Percentiles rank a stretch among this genome's conserved stretches.
Evolutionary conservation across 2,113 vertebrate genomes (phyloP).

Genomic region (Sylvietta virens): DNA sequence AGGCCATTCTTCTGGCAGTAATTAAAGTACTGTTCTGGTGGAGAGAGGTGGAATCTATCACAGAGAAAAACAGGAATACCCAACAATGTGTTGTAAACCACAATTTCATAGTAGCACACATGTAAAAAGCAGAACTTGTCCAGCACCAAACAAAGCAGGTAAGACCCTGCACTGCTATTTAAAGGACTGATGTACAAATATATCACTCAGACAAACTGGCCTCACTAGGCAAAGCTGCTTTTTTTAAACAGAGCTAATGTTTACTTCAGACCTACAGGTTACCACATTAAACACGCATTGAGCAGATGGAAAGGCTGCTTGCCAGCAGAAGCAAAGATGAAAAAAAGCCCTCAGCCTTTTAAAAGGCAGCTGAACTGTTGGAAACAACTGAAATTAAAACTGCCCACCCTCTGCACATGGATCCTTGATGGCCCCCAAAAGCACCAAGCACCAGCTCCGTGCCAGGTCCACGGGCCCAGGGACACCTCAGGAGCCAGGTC

Average conservation of each 20-base stretch:
- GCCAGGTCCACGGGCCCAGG: neutral
- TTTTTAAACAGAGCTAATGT: neutral
- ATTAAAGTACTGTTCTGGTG: neutral
- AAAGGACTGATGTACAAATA: neutral
- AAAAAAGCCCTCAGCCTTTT: neutral
- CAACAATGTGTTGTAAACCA: neutral
- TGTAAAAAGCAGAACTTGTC: neutral
- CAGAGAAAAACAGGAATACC: neutral
- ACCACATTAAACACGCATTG: neutral
- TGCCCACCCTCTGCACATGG: neutral
- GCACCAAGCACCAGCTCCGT: neutral
- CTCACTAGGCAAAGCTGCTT: neutral
- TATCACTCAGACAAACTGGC: neutral
- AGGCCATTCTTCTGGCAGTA: neutral
- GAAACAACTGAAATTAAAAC: slow-evolving; percentile 8
- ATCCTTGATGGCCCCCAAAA: neutral
- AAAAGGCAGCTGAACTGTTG: slow-evolving; percentile 8
- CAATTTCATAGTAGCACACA: neutral
- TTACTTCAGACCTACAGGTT: slow-evolving; percentile 37
- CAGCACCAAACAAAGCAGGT: neutral
- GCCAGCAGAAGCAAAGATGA: neutral
- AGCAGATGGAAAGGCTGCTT: slow-evolving; percentile 38
- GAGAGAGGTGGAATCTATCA: neutral
- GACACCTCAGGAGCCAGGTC: neutral
- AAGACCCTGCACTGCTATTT: neutral